Conservation (phyloP, 2,888 invertebrate species). For the Dasypolia templi region DNA sequence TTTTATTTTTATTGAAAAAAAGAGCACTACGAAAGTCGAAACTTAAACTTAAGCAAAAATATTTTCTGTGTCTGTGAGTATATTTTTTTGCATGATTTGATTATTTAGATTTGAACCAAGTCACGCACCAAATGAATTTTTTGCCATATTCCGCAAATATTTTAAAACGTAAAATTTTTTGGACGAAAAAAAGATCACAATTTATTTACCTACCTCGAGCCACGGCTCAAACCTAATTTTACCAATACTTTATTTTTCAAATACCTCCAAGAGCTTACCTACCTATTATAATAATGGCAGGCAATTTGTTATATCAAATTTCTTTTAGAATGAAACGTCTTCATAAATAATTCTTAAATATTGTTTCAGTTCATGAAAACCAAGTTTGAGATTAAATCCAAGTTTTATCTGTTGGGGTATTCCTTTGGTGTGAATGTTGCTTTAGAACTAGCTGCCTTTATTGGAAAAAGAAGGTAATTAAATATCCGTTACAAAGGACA, state of each 20-base stretch:
- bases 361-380: slow-evolving; percentile 70
- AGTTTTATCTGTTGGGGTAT: slow-evolving; percentile 75
- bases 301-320: slow-evolving; percentile 55
- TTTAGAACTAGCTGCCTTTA: slow-evolving; percentile 76
- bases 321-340: slow-evolving; percentile 50
- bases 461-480: slow-evolving; percentile 80
- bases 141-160: neutral
- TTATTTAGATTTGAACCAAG: neutral
- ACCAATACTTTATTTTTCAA: slow-evolving; percentile 56
- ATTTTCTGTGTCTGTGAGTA: neutral
- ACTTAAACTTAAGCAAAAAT: neutral
- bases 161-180: slow-evolving; percentile 1
- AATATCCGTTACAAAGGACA: neutral
- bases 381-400: slow-evolving; percentile 67
- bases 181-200: slow-evolving; percentile 22
- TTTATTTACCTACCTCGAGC: slow-evolving; percentile 29
- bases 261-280: slow-evolving; percentile 49
- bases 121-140: slow-evolving; percentile 11
- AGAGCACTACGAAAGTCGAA: neutral
- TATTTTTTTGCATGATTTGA: neutral
- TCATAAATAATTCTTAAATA: slow-evolving; percentile 45
- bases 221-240: slow-evolving; percentile 44
- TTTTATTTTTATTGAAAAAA: neutral
- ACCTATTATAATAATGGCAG: slow-evolving; percentile 55
- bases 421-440: slow-evolving; percentile 79